phyloP scores from a whole-genome alignment of 2,113 vertebrate species.

The Dromas ardeola region DNA sequence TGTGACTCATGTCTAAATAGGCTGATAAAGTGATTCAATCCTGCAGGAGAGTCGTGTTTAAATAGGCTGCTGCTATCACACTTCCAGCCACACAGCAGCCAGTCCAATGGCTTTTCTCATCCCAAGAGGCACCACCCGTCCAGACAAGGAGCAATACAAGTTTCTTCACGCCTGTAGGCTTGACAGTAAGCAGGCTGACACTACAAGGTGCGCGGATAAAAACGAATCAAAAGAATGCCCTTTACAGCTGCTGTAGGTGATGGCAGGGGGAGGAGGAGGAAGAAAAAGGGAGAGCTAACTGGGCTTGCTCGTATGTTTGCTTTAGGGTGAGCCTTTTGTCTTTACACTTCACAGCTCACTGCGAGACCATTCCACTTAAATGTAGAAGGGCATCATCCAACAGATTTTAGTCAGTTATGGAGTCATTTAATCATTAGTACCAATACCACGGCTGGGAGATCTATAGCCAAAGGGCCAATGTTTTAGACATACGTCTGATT shows the following conservation, averaged over 20 bases:
- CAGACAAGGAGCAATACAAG: background rate
- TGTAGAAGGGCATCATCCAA: background rate
- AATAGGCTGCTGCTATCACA: background rate
- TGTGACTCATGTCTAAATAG: background rate
- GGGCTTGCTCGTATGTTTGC: background rate
- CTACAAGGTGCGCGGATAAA: background rate
- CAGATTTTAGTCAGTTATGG: background rate
- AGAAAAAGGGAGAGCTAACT: background rate
- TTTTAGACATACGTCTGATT: background rate
- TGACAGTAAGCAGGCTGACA: slow-evolving; percentile 39
- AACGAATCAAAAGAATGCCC: slow-evolving; percentile 5
- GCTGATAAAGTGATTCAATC: background rate
- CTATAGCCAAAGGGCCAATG: background rate
- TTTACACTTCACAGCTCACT: background rate
- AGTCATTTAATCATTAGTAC: background rate
- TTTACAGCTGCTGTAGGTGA: background rate
- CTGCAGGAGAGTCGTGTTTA: background rate
- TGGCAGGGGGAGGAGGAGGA: background rate
- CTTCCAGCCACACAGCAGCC: background rate
- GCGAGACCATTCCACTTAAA: background rate
- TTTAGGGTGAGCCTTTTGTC: background rate
- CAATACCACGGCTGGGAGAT: background rate
- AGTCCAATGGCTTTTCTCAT: background rate
- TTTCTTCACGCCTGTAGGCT: background rate
- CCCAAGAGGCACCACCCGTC: background rate